Evolutionary conservation across 1,140 invertebrate genomes (phyloP), one percentile per base, ranked within the genome.

Genomic region (Episyrphus balteatus): DNA sequence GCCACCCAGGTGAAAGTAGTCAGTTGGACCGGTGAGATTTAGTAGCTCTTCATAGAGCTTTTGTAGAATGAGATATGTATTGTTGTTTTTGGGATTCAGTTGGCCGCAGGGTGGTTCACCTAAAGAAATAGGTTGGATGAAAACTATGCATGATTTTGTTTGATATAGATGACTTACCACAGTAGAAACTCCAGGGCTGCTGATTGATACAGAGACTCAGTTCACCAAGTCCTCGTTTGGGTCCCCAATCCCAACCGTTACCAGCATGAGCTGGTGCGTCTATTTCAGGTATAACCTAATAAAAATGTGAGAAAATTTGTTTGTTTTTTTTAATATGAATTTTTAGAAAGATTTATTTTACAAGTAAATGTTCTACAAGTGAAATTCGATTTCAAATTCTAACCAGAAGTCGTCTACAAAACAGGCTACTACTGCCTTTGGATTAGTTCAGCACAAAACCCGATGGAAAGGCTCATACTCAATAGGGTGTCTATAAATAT

Each of bases 221-320:
- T 33, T 83, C 75, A 7, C 83, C 84, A 41, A 84, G 59, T 2
- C 81, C 81, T 13, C 75, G 72, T 13, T 69, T 60, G 0, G 78
- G 75, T 9, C 84, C 84, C 84, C 84, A 88, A 46, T 80, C 77
- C 84, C 84, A 88, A 9, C 85, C 86, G 46, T 82, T 80, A 1
- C 84, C 85, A 2, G 84, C 83, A 62, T 91, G 87, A 0, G 84
- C 83, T 0, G 87, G 87, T 1, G 84, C 81, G 70, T 91, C 87
- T 11, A 90, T 70, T 69, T 91, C 87, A 15, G 79, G 63, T 21
- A 68, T 55, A 1, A 67, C 58, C 45, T 26, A 26, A 8, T 3
- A 8, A 26, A 5, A 26, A 8, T 26, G 31, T 33, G 8, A 15
- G 21, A 26, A 26, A 8, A 26, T 8, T 26, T 26, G 21, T 26